These are phyloP conservation scores for Neogale vison DNA, from an alignment of 2,113 vertebrate species.

Conservation along the genomic window DNA sequence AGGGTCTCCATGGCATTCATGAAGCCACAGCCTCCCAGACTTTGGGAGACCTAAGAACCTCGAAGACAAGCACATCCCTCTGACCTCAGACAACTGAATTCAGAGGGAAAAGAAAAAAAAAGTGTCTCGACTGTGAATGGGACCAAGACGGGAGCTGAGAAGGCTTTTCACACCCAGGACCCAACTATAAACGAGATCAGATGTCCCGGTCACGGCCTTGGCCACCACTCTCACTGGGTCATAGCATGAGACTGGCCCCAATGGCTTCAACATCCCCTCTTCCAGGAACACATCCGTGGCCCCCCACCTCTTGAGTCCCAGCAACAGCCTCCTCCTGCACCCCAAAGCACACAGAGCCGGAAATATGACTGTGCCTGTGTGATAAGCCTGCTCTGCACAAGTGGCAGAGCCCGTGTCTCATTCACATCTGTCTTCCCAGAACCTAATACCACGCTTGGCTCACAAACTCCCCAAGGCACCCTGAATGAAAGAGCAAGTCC, in stretches of 20 bases:
- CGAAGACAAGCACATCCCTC: background rate
- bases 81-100: background rate
- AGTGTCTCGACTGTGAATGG: background rate
- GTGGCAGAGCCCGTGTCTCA: background rate
- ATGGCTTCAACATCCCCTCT: background rate
- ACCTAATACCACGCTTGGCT: background rate
- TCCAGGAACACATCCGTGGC: background rate
- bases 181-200: background rate
- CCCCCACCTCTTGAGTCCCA: background rate
- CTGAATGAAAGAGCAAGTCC: background rate
- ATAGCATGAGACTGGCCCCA: background rate
- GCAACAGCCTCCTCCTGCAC: background rate
- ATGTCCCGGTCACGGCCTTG: background rate
- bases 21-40: background rate
- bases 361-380: background rate
- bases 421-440: background rate
- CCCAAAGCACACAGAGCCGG: fast-evolving
- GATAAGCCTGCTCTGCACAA: background rate
- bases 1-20: background rate
- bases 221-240: background rate
- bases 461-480: background rate
- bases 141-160: background rate
- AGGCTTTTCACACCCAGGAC: background rate
- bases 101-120: background rate
- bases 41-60: background rate